Evolutionary conservation across 1,140 invertebrate genomes (phyloP).

Genomic region (Sycophaga agraensis): DNA sequence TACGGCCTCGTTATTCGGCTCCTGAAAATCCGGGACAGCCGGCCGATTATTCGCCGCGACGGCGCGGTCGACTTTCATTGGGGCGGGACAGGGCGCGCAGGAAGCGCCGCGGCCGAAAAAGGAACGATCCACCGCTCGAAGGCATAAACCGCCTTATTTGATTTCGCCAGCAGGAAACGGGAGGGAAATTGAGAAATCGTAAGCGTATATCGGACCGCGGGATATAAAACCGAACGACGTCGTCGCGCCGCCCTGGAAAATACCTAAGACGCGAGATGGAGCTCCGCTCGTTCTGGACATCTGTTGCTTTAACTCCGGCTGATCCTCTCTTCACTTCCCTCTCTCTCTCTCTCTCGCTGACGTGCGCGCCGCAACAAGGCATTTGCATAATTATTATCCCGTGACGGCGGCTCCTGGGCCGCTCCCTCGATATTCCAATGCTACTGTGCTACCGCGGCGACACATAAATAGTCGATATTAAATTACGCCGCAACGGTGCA

Average conservation of each 20-base stretch:
- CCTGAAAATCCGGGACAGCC: too few relatives aligned
- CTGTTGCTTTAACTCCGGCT: constrained; percentile 23
- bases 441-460: not conserved
- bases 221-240: constrained; percentile 21
- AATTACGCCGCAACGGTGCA: too few relatives aligned
- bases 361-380: constrained; percentile 20
- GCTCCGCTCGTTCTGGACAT: constrained; percentile 29
- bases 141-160: too few relatives aligned
- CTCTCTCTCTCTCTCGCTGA: too few relatives aligned
- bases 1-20: too few relatives aligned
- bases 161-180: too few relatives aligned
- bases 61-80: too few relatives aligned
- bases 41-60: too few relatives aligned
- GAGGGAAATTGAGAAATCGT: constrained; percentile 21
- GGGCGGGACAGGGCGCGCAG: too few relatives aligned
- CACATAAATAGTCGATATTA: constrained; percentile 29
- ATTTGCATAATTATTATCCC: constrained; percentile 34
- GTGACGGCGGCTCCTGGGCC: not conserved
- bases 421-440: not conserved
- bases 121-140: too few relatives aligned
- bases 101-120: too few relatives aligned
- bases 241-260: not conserved
- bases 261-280: constrained; percentile 28
- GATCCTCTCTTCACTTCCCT: too few relatives aligned
- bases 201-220: not conserved